phyloP scores from a whole-genome alignment of 2,888 invertebrate species.

The Muschampia plurimacula region DNA sequence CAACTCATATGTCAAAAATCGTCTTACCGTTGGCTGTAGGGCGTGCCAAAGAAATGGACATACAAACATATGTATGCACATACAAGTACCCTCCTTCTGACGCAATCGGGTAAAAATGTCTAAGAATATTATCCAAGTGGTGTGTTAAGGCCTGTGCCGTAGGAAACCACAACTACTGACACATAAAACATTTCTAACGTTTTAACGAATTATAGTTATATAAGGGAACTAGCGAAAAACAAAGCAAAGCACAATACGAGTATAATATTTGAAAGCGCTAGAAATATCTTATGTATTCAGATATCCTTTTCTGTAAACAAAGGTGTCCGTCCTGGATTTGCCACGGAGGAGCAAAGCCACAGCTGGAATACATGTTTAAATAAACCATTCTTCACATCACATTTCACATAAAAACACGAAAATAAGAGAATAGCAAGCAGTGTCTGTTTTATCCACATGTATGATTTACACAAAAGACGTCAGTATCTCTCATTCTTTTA shows the following conservation, averaged over 20 bases:
- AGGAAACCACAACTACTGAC: no score
- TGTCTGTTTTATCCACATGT: conserved; percentile 65
- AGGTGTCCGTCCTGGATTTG: conserved; percentile 42
- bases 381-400: conserved; percentile 73
- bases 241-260: neutral
- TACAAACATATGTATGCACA: no score
- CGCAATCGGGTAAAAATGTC: no score
- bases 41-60: no score
- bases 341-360: conserved; percentile 40
- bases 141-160: no score
- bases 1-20: no score
- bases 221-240: neutral
- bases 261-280: neutral
- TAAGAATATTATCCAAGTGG: no score
- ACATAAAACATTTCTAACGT: no score
- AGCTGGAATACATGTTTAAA: conserved; percentile 72
- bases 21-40: no score
- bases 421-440: conserved; percentile 66
- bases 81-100: no score
- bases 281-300: conserved; percentile 20
- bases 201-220: neutral
- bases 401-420: conserved; percentile 73
- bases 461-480: conserved; percentile 70
- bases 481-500: conserved; percentile 59
- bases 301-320: conserved; percentile 33